Evolutionary conservation across 2,888 invertebrate genomes (phyloP), one percentile per base, ranked within the genome.

Genomic region (Mimachlamys varia): DNA sequence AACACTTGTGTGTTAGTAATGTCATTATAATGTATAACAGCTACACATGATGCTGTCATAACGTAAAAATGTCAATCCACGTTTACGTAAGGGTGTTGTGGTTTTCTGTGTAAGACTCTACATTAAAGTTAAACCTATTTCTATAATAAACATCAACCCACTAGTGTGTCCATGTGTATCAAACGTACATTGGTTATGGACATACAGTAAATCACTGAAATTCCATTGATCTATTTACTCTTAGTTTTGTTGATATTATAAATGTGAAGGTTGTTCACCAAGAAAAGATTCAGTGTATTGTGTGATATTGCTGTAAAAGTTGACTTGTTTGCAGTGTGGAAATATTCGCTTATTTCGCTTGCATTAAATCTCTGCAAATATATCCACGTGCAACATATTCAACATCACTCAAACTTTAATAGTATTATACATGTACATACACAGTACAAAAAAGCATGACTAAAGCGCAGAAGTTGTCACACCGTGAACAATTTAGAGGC

Each of bases 1-100:
- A 76, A 33, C 76, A 76, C 76, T 76, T 76, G 76, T 76, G 76
- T 76, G 76, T 58, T 22, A 19, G 22, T 58, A 58, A 58, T 19
- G 58, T 76, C 27, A n/a, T 22, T 62, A 22, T 62, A 7, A n/a
- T 33, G 5, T 76, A 76, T 33, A 33, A 76, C 76, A 76, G 76
- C 22, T 58, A 58, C 22, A 22, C 27, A 76, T 12, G 76, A 76
- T 76, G 5, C 33, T 76, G 76, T 76, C 76, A 76, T 76, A 27
- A 76, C 33, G 12, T 27, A 76, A 76, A 76, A 15, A 76, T 76
- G 76, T 76, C 76, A 76, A 5, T 33, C 33, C 33, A 27, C 58
- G 19, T 19, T 58, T n/a, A 58, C 19, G 22, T 58, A 1, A 10
- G 22, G n/a, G 44, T 44, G 2, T 58, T 58, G 58, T 76, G 33